Evolutionary conservation across 2,888 invertebrate genomes (phyloP), one percentile per base, ranked within the genome.

Genomic region (Drosophila kokeensis): DNA sequence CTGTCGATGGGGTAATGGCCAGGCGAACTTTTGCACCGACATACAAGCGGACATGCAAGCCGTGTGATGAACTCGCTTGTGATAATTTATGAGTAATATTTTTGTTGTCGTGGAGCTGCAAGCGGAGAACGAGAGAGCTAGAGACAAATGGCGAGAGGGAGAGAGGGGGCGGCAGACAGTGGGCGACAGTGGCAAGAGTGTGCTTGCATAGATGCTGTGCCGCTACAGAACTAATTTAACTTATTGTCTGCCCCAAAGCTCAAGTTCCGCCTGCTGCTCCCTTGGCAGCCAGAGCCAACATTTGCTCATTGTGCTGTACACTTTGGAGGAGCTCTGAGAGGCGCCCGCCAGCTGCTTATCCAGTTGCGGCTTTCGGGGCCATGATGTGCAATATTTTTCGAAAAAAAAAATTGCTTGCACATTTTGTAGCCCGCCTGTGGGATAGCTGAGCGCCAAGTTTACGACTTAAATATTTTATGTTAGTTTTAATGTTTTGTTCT

Each of bases 71-170:
- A 90, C 90, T 83, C 86, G 73, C 83, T 82, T 77, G 73, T 66
- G 75, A 86, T 88, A 87, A 90, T 90, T 87, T 89, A 90, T 88
- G 90, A 74, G 73, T 78, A 79, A 86, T 86, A 90, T 83, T 86
- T 87, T 86, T 83, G 73, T 77, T 78, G 87, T 70, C 80, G 53
- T 58, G 50, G 29, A 62, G 48, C 49, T 45, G 42, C 49, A 58
- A 55, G 52, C 49, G 53, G 29, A 59, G 50, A 21, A 30, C 27
- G 24, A 30, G 29, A 58, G 30, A 8, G 10, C 27, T 7, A 30
- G 32, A 24, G 15, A 18, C 2, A 29, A 0, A 21, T 27, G 8
- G 21, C 34, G 27, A 4, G 30, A 30, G 21, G 30, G 36, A 21
- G 2, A n/a, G n/a, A 42, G 29, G 48, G 13, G 32, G 48, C 11